These are phyloP conservation scores for Laterallus jamaicensis DNA, from an alignment of 2,113 vertebrate species.

Conservation along the genomic window DNA sequence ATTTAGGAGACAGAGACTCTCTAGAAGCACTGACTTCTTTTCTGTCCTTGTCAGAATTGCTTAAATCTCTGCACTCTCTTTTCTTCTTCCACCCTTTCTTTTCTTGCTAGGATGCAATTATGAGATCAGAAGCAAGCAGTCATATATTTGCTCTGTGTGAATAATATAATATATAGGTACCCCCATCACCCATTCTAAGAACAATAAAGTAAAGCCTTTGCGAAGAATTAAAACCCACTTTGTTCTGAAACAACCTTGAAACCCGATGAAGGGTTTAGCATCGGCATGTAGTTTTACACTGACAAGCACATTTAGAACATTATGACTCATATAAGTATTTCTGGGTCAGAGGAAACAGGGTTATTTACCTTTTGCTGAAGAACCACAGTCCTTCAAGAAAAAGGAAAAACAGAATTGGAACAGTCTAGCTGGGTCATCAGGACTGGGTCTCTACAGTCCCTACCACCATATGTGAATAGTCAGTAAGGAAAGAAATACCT, in stretches of 20 bases:
- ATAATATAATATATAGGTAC: slow-evolving; percentile 5
- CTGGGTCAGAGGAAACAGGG: slow-evolving; percentile 60
- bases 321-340: slow-evolving; percentile 64
- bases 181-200: not conserved
- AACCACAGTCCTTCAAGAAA: slow-evolving; percentile 6
- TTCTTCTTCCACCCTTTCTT: not conserved
- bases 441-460: not conserved
- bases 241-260: slow-evolving; percentile 54
- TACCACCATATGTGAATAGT: not conserved
- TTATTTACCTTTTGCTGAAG: slow-evolving; percentile 66
- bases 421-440: slow-evolving; percentile 17
- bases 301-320: slow-evolving; percentile 62
- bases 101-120: not conserved
- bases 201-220: slow-evolving; percentile 41
- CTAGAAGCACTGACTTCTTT: not conserved
- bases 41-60: slow-evolving; percentile 27
- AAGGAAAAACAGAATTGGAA: not conserved
- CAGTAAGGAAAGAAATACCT: not conserved
- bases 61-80: slow-evolving; percentile 19
- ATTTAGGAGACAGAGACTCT: slow-evolving; percentile 44
- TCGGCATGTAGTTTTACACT: slow-evolving; percentile 48
- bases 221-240: slow-evolving; percentile 40
- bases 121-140: slow-evolving; percentile 32
- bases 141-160: slow-evolving; percentile 15
- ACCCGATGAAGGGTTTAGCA: slow-evolving; percentile 46